A percentile compares a stretch with the other conserved stretches of the same genome.
phyloP scores from a whole-genome alignment of 2,797 vertebrate genomes.

The Parotocinclus haroldoi region DNA sequence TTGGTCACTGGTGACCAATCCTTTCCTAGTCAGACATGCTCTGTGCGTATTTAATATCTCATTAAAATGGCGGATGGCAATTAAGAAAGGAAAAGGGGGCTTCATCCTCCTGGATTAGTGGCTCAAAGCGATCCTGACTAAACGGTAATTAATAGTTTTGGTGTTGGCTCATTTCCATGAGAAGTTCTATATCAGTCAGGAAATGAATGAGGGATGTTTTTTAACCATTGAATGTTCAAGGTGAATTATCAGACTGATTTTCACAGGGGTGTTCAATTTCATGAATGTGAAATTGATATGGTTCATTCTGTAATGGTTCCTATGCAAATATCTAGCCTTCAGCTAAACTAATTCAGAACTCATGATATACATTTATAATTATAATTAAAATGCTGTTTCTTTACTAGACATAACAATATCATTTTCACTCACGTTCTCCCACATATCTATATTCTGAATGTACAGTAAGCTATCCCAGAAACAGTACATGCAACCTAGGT shows the following conservation, averaged over 20 bases:
- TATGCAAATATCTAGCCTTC: not conserved
- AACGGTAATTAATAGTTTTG: slow-evolving; percentile 55
- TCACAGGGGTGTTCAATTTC: slow-evolving; percentile 12
- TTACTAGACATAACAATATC: no score
- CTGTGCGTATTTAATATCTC: slow-evolving; percentile 80
- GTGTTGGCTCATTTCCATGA: slow-evolving; percentile 22
- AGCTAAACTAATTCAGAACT: not conserved
- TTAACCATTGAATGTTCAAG: not conserved
- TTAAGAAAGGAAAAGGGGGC: slow-evolving; percentile 22
- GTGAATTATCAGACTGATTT: slow-evolving; percentile 15
- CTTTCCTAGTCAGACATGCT: slow-evolving; percentile 77
- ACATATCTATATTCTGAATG: no score
- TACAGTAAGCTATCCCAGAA: no score
- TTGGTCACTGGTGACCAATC: slow-evolving; percentile 82
- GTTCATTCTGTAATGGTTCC: not conserved
- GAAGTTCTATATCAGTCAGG: slow-evolving; percentile 16
- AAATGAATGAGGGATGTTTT: slow-evolving; percentile 15
- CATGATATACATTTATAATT: no score
- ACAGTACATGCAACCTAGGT: no score
- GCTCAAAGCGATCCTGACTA: slow-evolving; percentile 57
- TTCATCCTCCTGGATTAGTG: slow-evolving; percentile 23
- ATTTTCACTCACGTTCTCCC: no score
- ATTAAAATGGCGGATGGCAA: slow-evolving; percentile 73
- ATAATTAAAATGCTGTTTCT: no score
- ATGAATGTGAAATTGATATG: not conserved